phyloP scores from a whole-genome alignment of 64 coral and sea anemone genomes.

The Catalaphyllia jardinei region DNA sequence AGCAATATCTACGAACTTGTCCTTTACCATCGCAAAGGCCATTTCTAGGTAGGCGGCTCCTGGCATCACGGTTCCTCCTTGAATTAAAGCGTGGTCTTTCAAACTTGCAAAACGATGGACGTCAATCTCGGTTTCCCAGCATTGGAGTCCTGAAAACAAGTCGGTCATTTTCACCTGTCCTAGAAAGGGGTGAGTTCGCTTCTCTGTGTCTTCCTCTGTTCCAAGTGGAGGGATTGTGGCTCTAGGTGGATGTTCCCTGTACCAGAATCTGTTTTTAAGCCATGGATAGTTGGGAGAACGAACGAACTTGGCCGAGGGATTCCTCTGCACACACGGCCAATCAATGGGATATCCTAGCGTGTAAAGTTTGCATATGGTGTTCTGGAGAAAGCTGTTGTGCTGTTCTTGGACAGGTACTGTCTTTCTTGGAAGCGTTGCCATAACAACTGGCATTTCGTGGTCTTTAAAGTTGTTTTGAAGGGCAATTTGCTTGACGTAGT shows the following conservation, averaged over 20 bases:
- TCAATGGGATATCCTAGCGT: conserved; percentile 47
- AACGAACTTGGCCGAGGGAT: conserved; percentile 43
- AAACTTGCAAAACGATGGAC: conserved; percentile 52
- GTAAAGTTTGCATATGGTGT: conserved; percentile 50
- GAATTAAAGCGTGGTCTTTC: conserved; percentile 56
- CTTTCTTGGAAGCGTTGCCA: conserved; percentile 56
- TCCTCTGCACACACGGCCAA: conserved; percentile 48
- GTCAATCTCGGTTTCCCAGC: conserved; percentile 72
- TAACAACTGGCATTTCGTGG: conserved; percentile 27
- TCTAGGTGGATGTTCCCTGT: neutral
- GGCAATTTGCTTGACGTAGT: conserved; percentile 69
- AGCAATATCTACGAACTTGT: conserved; percentile 30
- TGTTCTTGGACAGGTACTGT: conserved; percentile 51
- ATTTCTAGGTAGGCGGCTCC: conserved; percentile 69
- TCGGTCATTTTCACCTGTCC: conserved; percentile 25
- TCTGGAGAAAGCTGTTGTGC: conserved; percentile 54
- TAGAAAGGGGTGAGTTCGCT: conserved; percentile 42
- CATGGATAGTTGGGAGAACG: conserved; percentile 62
- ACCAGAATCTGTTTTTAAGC: conserved; percentile 75
- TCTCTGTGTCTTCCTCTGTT: neutral
- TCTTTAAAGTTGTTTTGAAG: conserved; percentile 20
- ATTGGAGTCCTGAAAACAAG: conserved; percentile 37
- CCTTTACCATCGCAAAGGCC: conserved; percentile 67
- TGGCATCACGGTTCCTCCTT: conserved; percentile 63
- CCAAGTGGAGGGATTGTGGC: neutral